Conservation (phyloP, 2,113 vertebrate species). For the Haliaeetus leucogaster region DNA sequence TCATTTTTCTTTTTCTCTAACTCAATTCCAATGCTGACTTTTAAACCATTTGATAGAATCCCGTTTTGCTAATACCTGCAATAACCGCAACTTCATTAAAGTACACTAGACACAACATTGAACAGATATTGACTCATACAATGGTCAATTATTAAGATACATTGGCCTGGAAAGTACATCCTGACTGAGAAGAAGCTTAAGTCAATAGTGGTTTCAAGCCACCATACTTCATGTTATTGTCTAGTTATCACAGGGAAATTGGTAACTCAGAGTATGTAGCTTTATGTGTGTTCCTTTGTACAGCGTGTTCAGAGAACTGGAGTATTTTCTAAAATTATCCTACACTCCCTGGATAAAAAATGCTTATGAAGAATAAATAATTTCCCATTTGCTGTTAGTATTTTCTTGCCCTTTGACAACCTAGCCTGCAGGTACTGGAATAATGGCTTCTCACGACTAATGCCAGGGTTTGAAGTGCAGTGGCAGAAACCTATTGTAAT, state of each 20-base stretch:
- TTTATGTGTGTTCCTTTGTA: neutral
- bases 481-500: neutral
- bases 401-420: neutral
- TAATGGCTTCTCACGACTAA: neutral
- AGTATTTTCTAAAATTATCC: neutral
- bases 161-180: neutral
- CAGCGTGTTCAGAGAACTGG: neutral
- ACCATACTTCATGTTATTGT: neutral
- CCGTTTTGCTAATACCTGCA: neutral
- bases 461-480: neutral
- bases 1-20: neutral
- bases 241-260: neutral
- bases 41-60: neutral
- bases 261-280: neutral
- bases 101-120: neutral
- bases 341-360: neutral
- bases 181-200: conserved; percentile 34
- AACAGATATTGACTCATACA: neutral
- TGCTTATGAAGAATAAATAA: neutral
- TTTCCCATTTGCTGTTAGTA: neutral
- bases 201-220: conserved; percentile 14
- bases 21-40: neutral
- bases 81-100: conserved; percentile 42
- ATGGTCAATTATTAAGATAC: conserved; percentile 29
- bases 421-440: neutral